These are phyloP conservation scores for Rissa tridactyla DNA, from an alignment of 2,113 vertebrate genomes.

Conservation along the genomic window DNA sequence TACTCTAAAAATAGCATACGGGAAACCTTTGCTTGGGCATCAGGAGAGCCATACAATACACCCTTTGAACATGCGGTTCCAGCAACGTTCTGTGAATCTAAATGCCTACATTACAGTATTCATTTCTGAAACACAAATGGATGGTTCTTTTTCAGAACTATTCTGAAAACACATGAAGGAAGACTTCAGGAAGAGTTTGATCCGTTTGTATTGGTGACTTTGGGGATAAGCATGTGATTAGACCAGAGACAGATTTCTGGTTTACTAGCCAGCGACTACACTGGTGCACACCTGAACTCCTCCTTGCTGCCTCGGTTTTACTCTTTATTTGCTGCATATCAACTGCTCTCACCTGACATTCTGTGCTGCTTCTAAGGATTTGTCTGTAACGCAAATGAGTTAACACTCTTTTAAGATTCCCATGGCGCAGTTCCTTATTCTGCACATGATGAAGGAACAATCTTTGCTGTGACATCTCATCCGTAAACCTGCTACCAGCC, in stretches of 20 bases:
- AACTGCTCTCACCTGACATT: background rate
- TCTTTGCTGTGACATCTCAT: background rate
- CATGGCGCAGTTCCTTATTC: background rate
- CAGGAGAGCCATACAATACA: background rate
- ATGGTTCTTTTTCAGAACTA: background rate
- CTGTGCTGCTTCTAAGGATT: background rate
- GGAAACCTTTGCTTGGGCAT: background rate
- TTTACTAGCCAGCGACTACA: background rate
- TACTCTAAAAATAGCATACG: background rate
- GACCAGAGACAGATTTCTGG: background rate
- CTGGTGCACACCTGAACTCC: background rate
- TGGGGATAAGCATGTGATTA: background rate
- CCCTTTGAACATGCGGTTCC: background rate
- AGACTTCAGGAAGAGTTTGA: background rate
- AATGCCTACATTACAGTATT: background rate
- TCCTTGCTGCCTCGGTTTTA: background rate
- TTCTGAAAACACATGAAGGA: background rate
- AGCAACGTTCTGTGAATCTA: background rate
- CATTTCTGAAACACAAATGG: background rate
- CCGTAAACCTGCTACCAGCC: background rate
- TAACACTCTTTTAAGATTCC: background rate
- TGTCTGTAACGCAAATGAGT: background rate
- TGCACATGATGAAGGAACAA: background rate
- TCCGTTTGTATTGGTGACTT: background rate
- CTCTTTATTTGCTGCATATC: background rate